These are phyloP conservation scores for Peromyscus polionotus DNA, from an alignment of 2,113 vertebrate species.

Conservation along the genomic window DNA sequence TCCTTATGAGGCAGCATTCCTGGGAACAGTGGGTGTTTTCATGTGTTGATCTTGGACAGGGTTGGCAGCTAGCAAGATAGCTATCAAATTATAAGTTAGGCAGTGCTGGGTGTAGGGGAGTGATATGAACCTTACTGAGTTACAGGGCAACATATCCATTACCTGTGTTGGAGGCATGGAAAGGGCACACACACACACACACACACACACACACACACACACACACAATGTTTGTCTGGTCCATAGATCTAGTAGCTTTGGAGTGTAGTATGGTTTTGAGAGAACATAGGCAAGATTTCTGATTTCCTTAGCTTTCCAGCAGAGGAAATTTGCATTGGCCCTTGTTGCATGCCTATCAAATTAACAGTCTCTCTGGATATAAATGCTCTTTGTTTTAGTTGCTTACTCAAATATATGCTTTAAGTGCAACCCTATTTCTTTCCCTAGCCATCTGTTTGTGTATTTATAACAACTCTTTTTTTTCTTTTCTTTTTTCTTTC, in stretches of 20 bases:
- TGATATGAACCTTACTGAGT: constrained; percentile 7
- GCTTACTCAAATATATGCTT: constrained; percentile 63
- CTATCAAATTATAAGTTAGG: constrained; percentile 65
- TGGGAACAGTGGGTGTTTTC: constrained; percentile 72
- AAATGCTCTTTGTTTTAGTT: constrained; percentile 72
- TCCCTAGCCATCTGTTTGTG: constrained; percentile 55
- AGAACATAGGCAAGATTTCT: constrained; percentile 66
- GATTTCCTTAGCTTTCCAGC: constrained; percentile 58
- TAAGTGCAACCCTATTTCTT: constrained; percentile 57
- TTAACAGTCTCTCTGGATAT: constrained; percentile 67
- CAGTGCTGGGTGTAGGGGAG: neutral
- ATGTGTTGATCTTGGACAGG: constrained; percentile 65
- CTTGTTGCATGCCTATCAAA: constrained; percentile 64
- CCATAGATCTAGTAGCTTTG: constrained; percentile 35
- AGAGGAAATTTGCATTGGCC: constrained; percentile 70
- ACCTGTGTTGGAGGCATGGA: neutral
- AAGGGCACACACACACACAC: too few relatives aligned
- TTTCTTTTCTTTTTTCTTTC: neutral
- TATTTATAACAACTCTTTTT: constrained; percentile 61
- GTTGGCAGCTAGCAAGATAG: constrained; percentile 28
- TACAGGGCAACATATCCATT: constrained; percentile 11
- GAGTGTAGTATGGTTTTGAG: constrained; percentile 51
- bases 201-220: neutral
- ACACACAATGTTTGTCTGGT: constrained; percentile 35
- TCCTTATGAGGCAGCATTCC: constrained; percentile 59